Evolutionary conservation across 2,113 vertebrate species (phyloP).

Genomic region (Psophia crepitans): DNA sequence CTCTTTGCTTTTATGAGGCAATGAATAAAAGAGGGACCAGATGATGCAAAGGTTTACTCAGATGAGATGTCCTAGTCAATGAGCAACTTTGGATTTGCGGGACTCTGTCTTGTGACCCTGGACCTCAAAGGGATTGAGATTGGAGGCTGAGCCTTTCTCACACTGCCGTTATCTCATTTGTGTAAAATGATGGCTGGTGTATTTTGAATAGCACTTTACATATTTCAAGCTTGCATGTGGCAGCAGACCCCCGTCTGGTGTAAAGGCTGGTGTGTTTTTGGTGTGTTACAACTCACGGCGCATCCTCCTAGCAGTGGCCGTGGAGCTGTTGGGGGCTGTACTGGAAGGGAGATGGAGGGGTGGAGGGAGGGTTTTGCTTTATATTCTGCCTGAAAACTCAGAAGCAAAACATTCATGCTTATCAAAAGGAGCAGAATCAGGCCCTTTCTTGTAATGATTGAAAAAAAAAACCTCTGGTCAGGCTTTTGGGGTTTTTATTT

Average conservation of each 20-base stretch:
- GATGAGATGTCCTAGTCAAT: neutral
- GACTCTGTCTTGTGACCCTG: neutral
- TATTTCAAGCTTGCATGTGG: neutral
- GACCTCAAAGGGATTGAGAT: neutral
- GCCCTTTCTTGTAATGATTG: neutral
- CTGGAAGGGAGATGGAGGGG: neutral
- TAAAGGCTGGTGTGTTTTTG: neutral
- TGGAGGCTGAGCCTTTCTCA: neutral
- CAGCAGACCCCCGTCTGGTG: neutral
- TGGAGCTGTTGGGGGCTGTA: neutral
- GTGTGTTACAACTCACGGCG: rapidly evolving
- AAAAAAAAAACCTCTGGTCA: neutral
- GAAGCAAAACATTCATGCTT: neutral
- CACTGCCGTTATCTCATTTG: neutral
- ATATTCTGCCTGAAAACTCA: neutral
- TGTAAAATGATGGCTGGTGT: neutral
- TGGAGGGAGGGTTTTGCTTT: neutral
- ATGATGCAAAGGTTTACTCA: neutral
- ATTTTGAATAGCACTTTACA: neutral
- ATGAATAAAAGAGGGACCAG: constrained; percentile 5
- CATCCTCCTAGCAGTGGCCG: neutral
- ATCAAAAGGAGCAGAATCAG: neutral
- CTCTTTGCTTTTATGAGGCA: constrained; percentile 25
- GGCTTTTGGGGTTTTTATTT: neutral
- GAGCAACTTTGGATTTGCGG: neutral